Evolutionary conservation across 2,888 invertebrate genomes (phyloP), one percentile per base, ranked within the genome.

Genomic region (Aproaerema taeniolella): DNA sequence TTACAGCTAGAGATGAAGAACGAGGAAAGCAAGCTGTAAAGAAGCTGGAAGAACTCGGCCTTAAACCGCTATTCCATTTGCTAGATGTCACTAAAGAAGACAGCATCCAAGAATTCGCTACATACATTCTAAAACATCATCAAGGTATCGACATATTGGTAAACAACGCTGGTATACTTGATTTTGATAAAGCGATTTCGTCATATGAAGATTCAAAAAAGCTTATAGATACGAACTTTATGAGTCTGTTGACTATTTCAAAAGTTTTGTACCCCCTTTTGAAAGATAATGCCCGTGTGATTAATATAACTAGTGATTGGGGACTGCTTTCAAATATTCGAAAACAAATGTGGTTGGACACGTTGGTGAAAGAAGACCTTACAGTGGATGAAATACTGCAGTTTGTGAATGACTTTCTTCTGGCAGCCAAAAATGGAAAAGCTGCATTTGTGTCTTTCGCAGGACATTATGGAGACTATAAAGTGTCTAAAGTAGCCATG

Each of bases 81-180:
- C 76, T 95, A 49, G 94, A 95, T 61, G 88, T 94, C 45, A 89
- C 88, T 34, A 87, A 89, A 56, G 81, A 88, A 53, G 72, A 79
- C 5, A 93, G 92, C 61, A 79, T 93, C 43, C 71, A 86, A 47
- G 76, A 68, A 13, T 90, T 94, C 48, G 85, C 85, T 28, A 76
- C 88, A 43, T 87, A 88, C 61, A 74, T 94, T 43, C 74, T 89
- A 52, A 73, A 80, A 41, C 88, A 88, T 42, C 88, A 93, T 67
- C 89, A 89, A 17, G 92, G 93, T 13, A 79, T 95, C 42, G 93
- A 94, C 73, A 75, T 94, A 46, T 81, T 94, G 35, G 89, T 94
- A 47, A 94, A 94, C 71, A 94, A 94, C 78, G 94, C 94, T 54
- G 93, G 90, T 15, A 90, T 93, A 53, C 89, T 92, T 16, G 93